A percentile compares a stretch with the other conserved stretches of the same genome.
Evolutionary conservation across 23 tunicate species (phyloP).

Genomic region (Ascidia mentula): DNA sequence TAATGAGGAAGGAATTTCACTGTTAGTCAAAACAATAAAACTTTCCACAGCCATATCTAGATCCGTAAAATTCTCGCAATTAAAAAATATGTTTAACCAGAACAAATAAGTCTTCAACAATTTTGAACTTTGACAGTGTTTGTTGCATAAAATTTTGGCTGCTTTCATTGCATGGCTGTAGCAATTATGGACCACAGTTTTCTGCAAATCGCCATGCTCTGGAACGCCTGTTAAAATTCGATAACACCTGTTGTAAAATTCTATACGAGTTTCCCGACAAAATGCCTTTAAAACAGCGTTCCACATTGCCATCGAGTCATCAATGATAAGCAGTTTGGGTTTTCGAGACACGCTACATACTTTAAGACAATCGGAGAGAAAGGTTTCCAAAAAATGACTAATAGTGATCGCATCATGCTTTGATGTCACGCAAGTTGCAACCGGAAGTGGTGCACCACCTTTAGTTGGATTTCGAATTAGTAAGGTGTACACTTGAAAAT

Average conservation of each 20-base stretch:
- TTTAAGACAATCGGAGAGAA: background rate
- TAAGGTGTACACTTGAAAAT: slow-evolving; percentile 36
- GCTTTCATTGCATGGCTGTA: slow-evolving; percentile 12
- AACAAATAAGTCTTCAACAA: background rate
- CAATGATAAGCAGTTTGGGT: slow-evolving; percentile 30
- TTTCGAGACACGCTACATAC: too few relatives aligned
- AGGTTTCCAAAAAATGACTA: slow-evolving; percentile 22
- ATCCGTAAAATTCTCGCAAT: background rate
- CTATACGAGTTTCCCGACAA: slow-evolving; percentile 9
- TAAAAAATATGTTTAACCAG: slow-evolving; percentile 16
- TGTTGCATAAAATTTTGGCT: background rate
- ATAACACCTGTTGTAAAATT: slow-evolving; percentile 30
- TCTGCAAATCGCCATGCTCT: too few relatives aligned
- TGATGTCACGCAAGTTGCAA: slow-evolving; percentile 17
- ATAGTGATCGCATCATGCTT: slow-evolving; percentile 32
- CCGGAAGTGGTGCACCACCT: slow-evolving; percentile 24
- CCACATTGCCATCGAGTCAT: slow-evolving; percentile 56
- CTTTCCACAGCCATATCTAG: background rate
- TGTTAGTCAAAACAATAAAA: background rate
- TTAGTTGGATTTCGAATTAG: slow-evolving; percentile 21
- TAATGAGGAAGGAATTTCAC: slow-evolving; percentile 1
- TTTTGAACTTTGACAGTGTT: background rate
- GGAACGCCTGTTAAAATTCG: slow-evolving; percentile 11
- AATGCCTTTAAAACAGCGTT: slow-evolving; percentile 18
- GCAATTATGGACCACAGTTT: slow-evolving; percentile 46